Evolutionary conservation across 2,888 invertebrate genomes (phyloP).

Genomic region (Melolontha melolontha): DNA sequence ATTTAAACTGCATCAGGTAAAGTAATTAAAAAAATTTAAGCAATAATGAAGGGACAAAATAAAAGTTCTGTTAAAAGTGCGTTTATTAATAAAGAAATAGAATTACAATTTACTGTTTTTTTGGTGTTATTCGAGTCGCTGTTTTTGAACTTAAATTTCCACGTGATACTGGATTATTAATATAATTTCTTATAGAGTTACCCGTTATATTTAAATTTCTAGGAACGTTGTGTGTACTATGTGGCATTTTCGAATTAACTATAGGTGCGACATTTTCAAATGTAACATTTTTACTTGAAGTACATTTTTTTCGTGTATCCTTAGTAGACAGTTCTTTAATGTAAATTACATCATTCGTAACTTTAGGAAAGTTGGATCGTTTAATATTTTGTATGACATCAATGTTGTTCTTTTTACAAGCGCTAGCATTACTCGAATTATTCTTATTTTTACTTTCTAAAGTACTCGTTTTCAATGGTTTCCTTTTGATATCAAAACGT

Average conservation of each 20-base stretch:
- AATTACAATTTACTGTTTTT: no score
- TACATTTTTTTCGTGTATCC: background rate
- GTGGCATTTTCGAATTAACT: background rate
- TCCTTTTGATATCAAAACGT: conserved; percentile 6
- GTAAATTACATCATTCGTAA: background rate
- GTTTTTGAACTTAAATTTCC: conserved; percentile 9
- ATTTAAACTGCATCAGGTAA: no score
- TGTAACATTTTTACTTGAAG: background rate
- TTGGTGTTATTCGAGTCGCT: background rate
- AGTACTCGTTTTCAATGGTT: background rate
- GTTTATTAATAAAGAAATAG: no score
- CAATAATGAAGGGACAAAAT: no score
- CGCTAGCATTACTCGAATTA: background rate
- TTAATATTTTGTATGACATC: conserved; percentile 14
- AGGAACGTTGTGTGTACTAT: background rate
- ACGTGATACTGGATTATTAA: background rate
- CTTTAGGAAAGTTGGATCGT: background rate
- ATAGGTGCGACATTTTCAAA: background rate
- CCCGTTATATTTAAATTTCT: conserved; percentile 17
- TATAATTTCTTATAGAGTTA: conserved; percentile 11
- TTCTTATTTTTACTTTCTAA: conserved; percentile 8
- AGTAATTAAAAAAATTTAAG: no score
- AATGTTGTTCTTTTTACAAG: conserved; percentile 14
- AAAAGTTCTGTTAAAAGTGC: no score
- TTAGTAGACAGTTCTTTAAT: background rate